These are phyloP conservation scores for Actinostola sp. DNA, from an alignment of 92 coral and sea anemone genomes.

Conservation along the genomic window DNA sequence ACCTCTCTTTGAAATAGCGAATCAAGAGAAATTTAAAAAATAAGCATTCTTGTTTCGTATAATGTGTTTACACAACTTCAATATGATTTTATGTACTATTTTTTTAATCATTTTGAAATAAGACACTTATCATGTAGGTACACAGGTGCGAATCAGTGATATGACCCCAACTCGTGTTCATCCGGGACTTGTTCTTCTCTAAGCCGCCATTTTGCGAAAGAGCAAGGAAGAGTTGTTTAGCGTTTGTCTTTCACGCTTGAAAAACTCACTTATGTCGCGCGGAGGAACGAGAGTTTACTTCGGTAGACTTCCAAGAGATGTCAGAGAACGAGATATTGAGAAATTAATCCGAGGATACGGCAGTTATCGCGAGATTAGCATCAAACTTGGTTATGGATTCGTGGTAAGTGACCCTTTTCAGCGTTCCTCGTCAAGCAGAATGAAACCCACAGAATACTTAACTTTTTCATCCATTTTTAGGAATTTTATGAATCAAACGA, in stretches of 20 bases:
- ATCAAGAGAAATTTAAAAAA: too few relatives aligned
- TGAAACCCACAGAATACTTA: too few relatives aligned
- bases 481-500: constrained; percentile 94
- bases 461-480: constrained; percentile 36
- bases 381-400: constrained; percentile 97
- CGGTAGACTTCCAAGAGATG: constrained; percentile 90
- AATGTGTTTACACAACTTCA: too few relatives aligned
- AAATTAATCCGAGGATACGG: constrained; percentile 93
- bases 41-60: too few relatives aligned
- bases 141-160: neutral
- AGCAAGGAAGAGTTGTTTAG: neutral
- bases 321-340: constrained; percentile 92
- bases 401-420: constrained; percentile 71
- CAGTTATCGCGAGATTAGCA: constrained; percentile 86
- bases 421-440: neutral
- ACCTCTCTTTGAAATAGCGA: too few relatives aligned
- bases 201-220: constrained; percentile 50
- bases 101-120: neutral
- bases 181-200: constrained; percentile 57
- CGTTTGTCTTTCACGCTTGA: constrained; percentile 9
- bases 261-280: constrained; percentile 71
- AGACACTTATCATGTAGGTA: neutral
- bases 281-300: constrained; percentile 95
- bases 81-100: too few relatives aligned
- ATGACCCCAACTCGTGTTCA: constrained; percentile 50